Evolutionary conservation across 2,113 vertebrate genomes (phyloP), one percentile per base, ranked within the genome.

Genomic region (Scatophagus argus): DNA sequence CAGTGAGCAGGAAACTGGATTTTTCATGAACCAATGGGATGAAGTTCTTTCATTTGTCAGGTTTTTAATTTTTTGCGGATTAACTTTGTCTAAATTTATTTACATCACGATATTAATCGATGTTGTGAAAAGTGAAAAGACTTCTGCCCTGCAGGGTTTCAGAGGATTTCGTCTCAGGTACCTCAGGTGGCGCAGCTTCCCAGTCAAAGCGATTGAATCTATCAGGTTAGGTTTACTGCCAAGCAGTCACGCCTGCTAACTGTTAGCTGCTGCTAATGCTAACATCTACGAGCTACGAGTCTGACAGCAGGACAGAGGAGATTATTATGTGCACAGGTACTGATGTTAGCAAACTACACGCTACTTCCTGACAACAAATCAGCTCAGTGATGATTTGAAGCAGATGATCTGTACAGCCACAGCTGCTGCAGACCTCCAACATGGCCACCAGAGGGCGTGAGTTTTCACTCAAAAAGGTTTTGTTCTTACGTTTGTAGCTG

Each of bases 181-280:
- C n/a, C n/a, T n/a, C n/a, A n/a, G n/a, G n/a, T n/a, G n/a, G n/a
- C n/a, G n/a, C n/a, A n/a, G n/a, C n/a, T n/a, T n/a, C n/a, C n/a
- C n/a, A n/a, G n/a, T n/a, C n/a, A n/a, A n/a, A n/a, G n/a, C n/a
- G n/a, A n/a, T n/a, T n/a, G n/a, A n/a, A n/a, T n/a, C n/a, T n/a
- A n/a, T n/a, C n/a, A n/a, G n/a, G n/a, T n/a, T n/a, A n/a, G n/a
- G n/a, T n/a, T n/a, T n/a, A n/a, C n/a, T n/a, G n/a, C n/a, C n/a
- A n/a, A n/a, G n/a, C n/a, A n/a, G n/a, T n/a, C n/a, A n/a, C n/a
- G n/a, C n/a, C n/a, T n/a, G n/a, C n/a, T n/a, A n/a, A n/a, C 5
- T 38, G 39, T 65, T 65, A 76, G 64, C 44, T n/a, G n/a, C 51
- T 32, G 36, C 32, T 60, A 60, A 67, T 32, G 14, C 34, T 60